These are phyloP conservation scores for Cotesia congregata DNA, from an alignment of 2,888 invertebrate species.

Conservation along the genomic window DNA sequence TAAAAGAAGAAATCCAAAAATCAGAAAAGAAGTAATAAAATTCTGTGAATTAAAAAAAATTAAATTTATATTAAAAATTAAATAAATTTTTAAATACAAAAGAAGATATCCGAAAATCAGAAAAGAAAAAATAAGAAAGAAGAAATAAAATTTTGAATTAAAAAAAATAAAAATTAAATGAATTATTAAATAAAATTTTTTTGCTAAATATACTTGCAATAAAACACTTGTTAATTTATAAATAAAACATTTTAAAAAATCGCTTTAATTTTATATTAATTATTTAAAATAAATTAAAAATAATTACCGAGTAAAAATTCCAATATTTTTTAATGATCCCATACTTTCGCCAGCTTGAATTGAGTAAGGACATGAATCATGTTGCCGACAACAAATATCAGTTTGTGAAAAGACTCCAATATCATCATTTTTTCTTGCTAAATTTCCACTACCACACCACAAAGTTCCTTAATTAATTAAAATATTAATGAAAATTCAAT, in stretches of 20 bases:
- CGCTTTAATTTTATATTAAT: neutral
- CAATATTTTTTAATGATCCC: constrained; percentile 77
- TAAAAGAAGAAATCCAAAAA: neutral
- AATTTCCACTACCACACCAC: constrained; percentile 82
- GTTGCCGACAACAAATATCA: constrained; percentile 80
- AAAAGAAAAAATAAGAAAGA: no score
- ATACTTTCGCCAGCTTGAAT: constrained; percentile 74
- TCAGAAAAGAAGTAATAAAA: no score
- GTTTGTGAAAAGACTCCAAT: constrained; percentile 77
- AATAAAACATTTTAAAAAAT: neutral
- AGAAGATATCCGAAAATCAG: no score
- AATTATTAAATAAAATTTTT: no score
- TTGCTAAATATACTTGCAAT: no score
- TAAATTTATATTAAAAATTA: neutral
- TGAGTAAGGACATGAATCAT: constrained; percentile 78
- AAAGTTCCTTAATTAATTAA: constrained; percentile 74
- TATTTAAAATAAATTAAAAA: neutral
- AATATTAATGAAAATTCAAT: constrained; percentile 33
- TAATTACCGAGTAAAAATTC: constrained; percentile 76
- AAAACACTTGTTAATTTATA: no score
- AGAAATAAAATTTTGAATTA: no score
- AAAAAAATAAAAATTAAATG: no score
- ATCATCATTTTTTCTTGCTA: constrained; percentile 73
- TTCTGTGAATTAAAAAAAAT: neutral
- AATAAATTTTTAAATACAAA: neutral